These are phyloP conservation scores for Merluccius polli DNA, from an alignment of 2,797 vertebrate species.

Conservation along the genomic window DNA sequence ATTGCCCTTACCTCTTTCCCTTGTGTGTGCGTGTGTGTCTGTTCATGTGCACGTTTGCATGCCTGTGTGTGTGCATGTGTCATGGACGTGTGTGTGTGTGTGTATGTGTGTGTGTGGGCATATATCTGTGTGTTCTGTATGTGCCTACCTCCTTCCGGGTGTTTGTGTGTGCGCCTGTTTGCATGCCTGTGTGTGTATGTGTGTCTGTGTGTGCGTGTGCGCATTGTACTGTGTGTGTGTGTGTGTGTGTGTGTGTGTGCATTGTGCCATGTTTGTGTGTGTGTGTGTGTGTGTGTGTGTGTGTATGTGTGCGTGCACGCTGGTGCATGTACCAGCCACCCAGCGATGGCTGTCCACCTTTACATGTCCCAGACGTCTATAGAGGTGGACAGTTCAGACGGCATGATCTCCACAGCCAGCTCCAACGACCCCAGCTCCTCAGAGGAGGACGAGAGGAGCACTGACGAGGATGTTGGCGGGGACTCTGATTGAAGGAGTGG, in stretches of 20 bases:
- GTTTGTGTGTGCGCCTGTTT: constrained; percentile 21
- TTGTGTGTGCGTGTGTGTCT: neutral
- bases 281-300: neutral
- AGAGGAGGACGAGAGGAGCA: constrained; percentile 46
- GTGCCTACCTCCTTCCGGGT: constrained; percentile 25
- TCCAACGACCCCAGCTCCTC: constrained; percentile 54
- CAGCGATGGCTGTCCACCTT: constrained; percentile 53
- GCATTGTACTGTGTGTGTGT: constrained; percentile 24
- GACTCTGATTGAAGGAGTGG: constrained; percentile 51
- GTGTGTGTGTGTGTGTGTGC: constrained; percentile 2
- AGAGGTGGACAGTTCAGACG: constrained; percentile 67
- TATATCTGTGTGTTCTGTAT: constrained; percentile 8
- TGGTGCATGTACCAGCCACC: constrained; percentile 55
- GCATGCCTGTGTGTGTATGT: constrained; percentile 16
- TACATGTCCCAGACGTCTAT: constrained; percentile 53
- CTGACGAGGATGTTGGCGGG: constrained; percentile 23
- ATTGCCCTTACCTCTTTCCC: neutral
- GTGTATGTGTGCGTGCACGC: constrained; percentile 16
- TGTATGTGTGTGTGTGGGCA: constrained; percentile 11
- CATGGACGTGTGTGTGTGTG: constrained; percentile 17
- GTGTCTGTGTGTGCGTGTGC: constrained; percentile 16
- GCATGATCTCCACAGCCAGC: constrained; percentile 66
- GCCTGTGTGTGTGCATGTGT: constrained; percentile 29
- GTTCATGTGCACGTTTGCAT: neutral
- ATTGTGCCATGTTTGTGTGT: constrained; percentile 20